Evolutionary conservation across 2,888 invertebrate genomes (phyloP), one percentile per base, ranked within the genome.

Genomic region (Dryadula phaetusa): DNA sequence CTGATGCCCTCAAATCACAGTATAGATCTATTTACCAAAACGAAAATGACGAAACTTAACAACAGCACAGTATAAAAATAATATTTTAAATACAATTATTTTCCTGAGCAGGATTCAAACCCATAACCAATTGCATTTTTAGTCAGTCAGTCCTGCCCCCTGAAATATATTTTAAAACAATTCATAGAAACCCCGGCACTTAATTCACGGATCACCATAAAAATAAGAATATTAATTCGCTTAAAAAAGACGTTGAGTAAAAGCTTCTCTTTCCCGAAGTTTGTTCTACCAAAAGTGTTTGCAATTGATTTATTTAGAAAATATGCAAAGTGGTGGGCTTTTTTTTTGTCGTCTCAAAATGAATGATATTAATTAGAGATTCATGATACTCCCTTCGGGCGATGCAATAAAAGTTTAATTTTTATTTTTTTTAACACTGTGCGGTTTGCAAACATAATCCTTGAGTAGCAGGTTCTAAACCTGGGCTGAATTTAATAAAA

Each of bases 271-370:
- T 34, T 14, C 3, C 44, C 44, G 18, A 60, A 60, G 46, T 60
- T 60, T 44, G 46, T 28, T 60, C 32, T 44, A 60, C 60, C 44
- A 46, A 42, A 60, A 60, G 60, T 60, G 60, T 44, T 60, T 60
- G 28, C 60, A 18, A 60, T 46, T 60, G 60, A 60, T 60, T 60
- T 60, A 60, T 60, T 60, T 60, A 20, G 12, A 25, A 60, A 60
- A 60, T 60, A 60, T 60, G 60, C 60, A 60, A 60, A 60, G 28
- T 28, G 32, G 3, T 16, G 32, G 52, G 3, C 1, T 12, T 40
- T 42, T 58, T 42, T 58, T 18, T 8, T n/a, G n/a, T n/a, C n/a
- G n/a, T 14, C 18, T 18, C 3, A 60, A 32, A 44, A 46, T 32
- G 60, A 44, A 60, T 60, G 18, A 60, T 60, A 32, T 60, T 46